These are phyloP conservation scores for Ladona fulva DNA, from an alignment of 1,140 invertebrate species.

Conservation along the genomic window DNA sequence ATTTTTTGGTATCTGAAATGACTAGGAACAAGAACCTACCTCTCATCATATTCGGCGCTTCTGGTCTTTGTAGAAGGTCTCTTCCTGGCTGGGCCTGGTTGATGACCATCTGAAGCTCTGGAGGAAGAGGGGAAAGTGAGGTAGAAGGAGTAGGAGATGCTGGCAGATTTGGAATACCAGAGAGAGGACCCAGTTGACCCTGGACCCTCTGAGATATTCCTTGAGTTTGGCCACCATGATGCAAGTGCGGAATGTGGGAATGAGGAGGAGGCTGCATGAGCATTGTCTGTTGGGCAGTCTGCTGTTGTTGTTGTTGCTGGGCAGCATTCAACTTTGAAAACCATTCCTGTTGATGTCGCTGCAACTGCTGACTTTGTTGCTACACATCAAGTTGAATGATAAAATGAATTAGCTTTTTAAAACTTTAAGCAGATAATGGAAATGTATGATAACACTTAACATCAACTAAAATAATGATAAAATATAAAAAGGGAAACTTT, in stretches of 20 bases:
- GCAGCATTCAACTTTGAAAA: background rate
- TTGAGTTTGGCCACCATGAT: background rate
- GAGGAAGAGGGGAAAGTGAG: constrained; percentile 38
- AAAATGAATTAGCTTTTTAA: too few species aligned
- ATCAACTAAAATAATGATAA: too few species aligned
- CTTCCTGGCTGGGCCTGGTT: constrained; percentile 39
- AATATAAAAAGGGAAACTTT: too few species aligned
- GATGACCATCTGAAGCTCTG: constrained; percentile 44
- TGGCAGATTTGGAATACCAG: background rate
- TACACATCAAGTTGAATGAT: background rate
- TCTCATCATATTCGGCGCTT: constrained; percentile 62
- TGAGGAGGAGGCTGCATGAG: background rate
- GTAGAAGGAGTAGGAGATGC: constrained; percentile 12
- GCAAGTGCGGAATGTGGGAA: background rate
- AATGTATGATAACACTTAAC: too few species aligned
- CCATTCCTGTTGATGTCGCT: background rate
- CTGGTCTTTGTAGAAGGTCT: constrained; percentile 57
- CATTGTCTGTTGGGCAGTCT: background rate
- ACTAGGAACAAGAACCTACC: constrained; percentile 34
- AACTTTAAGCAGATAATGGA: too few species aligned
- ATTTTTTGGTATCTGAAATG: too few species aligned
- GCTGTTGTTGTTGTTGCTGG: background rate
- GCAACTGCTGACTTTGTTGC: background rate
- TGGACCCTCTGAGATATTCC: background rate
- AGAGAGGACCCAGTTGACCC: background rate